Conservation (phyloP, 2,888 invertebrate species). For the Capitulum mitella region DNA sequence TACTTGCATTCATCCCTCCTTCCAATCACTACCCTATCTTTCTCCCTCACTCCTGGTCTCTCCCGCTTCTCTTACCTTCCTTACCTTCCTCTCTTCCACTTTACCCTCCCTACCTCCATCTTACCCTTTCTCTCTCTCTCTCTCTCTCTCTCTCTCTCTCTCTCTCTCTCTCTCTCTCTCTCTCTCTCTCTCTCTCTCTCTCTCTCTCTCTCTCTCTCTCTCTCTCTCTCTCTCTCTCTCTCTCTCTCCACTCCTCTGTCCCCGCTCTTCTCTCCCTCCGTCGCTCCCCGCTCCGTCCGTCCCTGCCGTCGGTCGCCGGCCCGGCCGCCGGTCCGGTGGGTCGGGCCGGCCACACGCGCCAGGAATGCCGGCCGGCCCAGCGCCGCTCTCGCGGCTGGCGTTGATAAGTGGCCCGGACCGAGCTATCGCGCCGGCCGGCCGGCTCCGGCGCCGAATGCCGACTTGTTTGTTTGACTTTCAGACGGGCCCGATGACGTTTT, state of each 20-base stretch:
- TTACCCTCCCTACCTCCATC: too few relatives aligned
- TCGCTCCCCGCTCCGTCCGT: background rate
- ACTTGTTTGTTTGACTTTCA: background rate
- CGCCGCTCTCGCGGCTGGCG: background rate
- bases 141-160: background rate
- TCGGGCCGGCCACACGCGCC: background rate
- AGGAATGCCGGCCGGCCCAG: background rate
- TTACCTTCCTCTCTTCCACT: too few relatives aligned
- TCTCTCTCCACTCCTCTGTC: background rate
- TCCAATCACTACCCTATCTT: too few relatives aligned
- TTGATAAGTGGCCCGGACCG: background rate
- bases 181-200: background rate
- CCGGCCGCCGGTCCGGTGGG: background rate
- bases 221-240: background rate
- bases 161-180: background rate
- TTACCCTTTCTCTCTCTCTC: background rate
- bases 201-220: background rate
- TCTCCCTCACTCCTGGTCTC: too few relatives aligned
- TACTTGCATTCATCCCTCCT: too few relatives aligned
- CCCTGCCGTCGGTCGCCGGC: background rate
- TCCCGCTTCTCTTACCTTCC: too few relatives aligned
- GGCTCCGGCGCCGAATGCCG: background rate
- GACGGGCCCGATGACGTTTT: conserved; percentile 17
- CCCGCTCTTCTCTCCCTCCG: background rate
- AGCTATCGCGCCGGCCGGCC: conserved; percentile 1